Evolutionary conservation across 64 coral and sea anemone species (phyloP).

Genomic region (Dendronephthya gigantea): DNA sequence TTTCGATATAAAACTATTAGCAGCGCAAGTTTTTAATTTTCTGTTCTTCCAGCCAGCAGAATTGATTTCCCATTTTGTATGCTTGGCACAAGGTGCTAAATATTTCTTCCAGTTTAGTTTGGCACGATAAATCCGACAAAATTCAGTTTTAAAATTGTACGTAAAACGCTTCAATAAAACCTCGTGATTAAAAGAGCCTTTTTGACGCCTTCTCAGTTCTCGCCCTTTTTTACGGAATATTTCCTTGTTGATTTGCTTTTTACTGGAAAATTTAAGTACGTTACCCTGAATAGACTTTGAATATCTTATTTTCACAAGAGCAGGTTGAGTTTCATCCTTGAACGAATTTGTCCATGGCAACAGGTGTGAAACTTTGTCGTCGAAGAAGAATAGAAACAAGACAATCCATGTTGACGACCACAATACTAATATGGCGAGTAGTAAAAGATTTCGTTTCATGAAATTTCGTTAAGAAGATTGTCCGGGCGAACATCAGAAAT

Average conservation of each 20-base stretch:
- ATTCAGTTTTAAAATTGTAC: conserved; percentile 37
- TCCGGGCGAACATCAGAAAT: neutral
- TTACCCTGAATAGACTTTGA: neutral
- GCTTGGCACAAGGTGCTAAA: conserved; percentile 48
- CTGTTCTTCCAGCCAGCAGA: neutral
- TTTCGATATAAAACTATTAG: conserved; percentile 35
- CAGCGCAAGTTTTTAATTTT: conserved; percentile 31
- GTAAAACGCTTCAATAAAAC: neutral
- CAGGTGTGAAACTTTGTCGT: neutral
- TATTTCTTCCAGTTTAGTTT: conserved; percentile 46
- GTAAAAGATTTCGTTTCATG: neutral
- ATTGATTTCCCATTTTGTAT: conserved; percentile 31
- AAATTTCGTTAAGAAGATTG: neutral
- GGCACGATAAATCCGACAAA: conserved; percentile 52
- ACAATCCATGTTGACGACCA: neutral
- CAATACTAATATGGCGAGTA: neutral
- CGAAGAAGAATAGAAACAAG: neutral
- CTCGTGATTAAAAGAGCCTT: neutral
- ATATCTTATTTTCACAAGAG: neutral
- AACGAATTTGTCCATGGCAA: neutral
- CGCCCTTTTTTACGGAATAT: neutral
- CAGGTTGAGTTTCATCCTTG: neutral
- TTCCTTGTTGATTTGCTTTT: neutral
- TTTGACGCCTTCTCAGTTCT: neutral
- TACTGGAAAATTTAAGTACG: neutral